Base-by-base conservation (phyloP, 2,888 invertebrate genomes). In the Ethmia dodecea region DNA sequence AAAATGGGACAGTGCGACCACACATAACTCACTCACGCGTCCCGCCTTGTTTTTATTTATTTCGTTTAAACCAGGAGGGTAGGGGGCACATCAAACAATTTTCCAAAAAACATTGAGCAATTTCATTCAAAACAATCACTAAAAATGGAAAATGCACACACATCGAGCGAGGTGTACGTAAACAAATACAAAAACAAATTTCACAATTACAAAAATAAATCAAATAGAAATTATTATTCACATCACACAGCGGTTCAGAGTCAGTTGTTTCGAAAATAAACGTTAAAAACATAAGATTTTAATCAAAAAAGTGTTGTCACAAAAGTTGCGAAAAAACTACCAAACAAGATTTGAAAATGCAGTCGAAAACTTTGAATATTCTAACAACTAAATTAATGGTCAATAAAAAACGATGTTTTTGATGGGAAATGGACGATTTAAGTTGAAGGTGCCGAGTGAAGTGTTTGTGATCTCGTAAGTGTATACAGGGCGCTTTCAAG, bases 1-100 rank as follows among this genome's bases (percentile, higher is more conserved):
- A 84, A 84, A 84, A 84, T 76, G 84, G 84, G 83, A 84, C 81
- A 81, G 78, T 77, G 83, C 80, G 71, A 79, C 69, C 72, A 73
- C 47, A 66, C 72, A n/a, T 61, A 57, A 61, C 55, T 54, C 60
- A 71, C 59, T 66, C 77, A 76, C 74, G 66, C 75, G 68, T 68
- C 73, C 74, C 71, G 67, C 67, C 72, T 26, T 26, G 18, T 18
- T 18, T 18, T n/a, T n/a, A 26, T 26, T 26, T 13, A 33, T 61
- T 61, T 62, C 54, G 56, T 50, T 47, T 55, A 49, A 66, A 59
- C 69, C 67, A 71, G 64, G 66, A 66, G 70, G 71, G 59, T 65
- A 70, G 72, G 77, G 79, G 75, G 69, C 72, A 71, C 75, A 60
- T 44, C 50, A 77, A 72, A 71, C 64, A 62, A 71, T 65, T 64